These are phyloP conservation scores for Myiozetetes cayanensis DNA, from an alignment of 2,113 vertebrate genomes.

Conservation along the genomic window DNA sequence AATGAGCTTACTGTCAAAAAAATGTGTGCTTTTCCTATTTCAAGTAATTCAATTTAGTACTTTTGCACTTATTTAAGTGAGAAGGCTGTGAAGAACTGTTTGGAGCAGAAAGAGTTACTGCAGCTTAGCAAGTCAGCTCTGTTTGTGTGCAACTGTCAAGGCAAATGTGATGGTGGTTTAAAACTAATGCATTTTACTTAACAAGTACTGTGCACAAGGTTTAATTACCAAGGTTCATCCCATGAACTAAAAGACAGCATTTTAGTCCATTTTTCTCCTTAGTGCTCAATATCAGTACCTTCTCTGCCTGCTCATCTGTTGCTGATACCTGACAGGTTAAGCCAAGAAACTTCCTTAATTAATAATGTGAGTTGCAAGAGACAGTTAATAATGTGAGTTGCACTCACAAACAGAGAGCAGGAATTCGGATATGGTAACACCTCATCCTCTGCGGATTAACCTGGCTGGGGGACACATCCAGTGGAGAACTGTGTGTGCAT, in stretches of 20 bases:
- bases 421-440: not conserved
- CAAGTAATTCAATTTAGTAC: not conserved
- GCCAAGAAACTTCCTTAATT: not conserved
- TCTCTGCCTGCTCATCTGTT: not conserved
- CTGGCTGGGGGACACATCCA: not conserved
- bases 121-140: not conserved
- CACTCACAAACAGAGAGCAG: not conserved
- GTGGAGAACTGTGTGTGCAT: not conserved
- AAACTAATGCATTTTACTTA: not conserved
- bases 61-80: not conserved
- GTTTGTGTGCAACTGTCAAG: not conserved
- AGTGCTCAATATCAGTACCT: not conserved
- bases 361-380: not conserved
- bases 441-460: not conserved
- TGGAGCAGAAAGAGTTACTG: not conserved
- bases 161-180: not conserved
- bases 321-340: not conserved
- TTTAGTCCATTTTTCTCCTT: not conserved
- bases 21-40: not conserved
- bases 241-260: not conserved
- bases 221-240: not conserved
- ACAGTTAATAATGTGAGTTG: too few species aligned
- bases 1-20: not conserved
- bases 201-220: not conserved
- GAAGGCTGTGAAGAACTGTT: not conserved